phyloP scores from a whole-genome alignment of 2,888 invertebrate species.

The Torymus aiolomorphi region DNA sequence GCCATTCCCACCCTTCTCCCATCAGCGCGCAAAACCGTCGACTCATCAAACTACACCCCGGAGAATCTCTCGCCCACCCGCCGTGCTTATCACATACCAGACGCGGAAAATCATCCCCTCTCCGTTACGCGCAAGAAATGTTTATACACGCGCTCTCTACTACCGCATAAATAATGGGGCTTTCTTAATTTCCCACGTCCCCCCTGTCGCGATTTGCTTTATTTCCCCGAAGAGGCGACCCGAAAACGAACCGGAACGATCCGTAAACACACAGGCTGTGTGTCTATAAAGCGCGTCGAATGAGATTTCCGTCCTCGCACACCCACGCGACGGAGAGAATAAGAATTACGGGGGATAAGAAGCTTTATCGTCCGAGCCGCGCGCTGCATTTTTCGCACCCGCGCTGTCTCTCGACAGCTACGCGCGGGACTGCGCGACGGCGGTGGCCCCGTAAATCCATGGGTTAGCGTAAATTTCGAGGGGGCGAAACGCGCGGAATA shows the following conservation, averaged over 20 bases:
- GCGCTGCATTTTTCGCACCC: constrained; percentile 27
- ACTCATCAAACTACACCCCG: constrained; percentile 30
- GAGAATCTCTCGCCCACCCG: background rate
- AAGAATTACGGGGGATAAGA: constrained; percentile 17
- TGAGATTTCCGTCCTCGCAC: background rate
- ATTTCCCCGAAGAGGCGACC: constrained; percentile 43
- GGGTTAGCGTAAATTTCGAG: constrained; percentile 39
- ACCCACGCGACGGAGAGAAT: background rate
- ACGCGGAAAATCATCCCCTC: background rate
- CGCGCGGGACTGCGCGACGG: background rate
- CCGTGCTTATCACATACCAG: background rate
- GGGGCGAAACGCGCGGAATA: constrained; percentile 26
- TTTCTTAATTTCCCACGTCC: constrained; percentile 47
- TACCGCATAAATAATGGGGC: constrained; percentile 29
- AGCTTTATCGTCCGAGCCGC: constrained; percentile 9
- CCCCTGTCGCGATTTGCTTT: constrained; percentile 61
- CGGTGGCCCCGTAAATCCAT: constrained; percentile 27
- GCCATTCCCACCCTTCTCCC: too few species aligned
- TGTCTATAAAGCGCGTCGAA: too few species aligned
- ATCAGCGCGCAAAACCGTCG: background rate
- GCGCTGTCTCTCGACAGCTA: constrained; percentile 2
- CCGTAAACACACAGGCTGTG: too few species aligned
- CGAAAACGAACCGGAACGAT: constrained; percentile 27
- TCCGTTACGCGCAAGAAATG: background rate
- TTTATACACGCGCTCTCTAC: background rate